These are phyloP conservation scores for Nyctibius bracteatus DNA, from an alignment of 2,113 vertebrate species.

Conservation along the genomic window DNA sequence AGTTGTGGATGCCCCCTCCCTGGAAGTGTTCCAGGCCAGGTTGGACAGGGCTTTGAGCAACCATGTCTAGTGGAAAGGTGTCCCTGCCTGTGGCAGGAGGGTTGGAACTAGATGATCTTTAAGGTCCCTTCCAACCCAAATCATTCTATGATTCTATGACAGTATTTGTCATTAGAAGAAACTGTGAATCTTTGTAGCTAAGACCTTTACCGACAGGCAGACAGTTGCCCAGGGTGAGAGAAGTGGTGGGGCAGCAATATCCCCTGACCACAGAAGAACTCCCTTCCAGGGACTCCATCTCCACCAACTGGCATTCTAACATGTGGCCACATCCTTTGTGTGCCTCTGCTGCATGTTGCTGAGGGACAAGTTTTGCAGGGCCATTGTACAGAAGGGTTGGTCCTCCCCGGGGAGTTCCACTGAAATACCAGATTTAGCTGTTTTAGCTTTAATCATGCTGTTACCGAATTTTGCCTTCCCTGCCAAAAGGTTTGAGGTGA, in stretches of 20 bases:
- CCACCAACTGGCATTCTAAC: neutral
- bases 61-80: too few species aligned
- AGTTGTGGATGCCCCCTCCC: too few species aligned
- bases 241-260: neutral
- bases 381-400: neutral
- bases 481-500: neutral
- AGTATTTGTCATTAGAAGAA: neutral
- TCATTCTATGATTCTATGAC: too few species aligned
- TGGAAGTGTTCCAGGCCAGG: too few species aligned
- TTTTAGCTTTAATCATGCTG: neutral
- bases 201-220: neutral
- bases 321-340: fast-evolving
- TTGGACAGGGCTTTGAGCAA: too few species aligned
- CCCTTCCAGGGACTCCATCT: neutral
- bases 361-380: neutral
- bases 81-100: too few species aligned
- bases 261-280: neutral
- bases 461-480: neutral
- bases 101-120: too few species aligned
- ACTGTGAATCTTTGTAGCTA: neutral
- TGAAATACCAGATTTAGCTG: neutral
- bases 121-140: too few species aligned
- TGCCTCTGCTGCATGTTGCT: neutral
- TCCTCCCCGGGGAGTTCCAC: fast-evolving
- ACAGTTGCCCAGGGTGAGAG: neutral